Evolutionary conservation across 2,113 vertebrate species (phyloP), one percentile per base, ranked within the genome.

Genomic region (Pangasianodon gigas): DNA sequence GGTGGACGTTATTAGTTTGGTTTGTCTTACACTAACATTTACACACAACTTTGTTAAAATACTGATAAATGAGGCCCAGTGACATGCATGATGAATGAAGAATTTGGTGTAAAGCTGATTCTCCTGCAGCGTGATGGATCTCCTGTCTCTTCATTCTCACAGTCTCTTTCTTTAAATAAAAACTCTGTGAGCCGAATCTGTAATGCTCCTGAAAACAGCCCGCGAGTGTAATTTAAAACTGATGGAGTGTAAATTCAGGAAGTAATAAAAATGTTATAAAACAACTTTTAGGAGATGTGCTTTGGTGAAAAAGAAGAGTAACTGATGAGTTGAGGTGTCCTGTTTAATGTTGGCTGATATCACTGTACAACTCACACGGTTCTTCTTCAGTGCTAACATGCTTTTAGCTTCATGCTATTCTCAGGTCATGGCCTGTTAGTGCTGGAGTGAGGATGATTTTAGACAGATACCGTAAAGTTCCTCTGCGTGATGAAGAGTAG

Each of bases 91-190:
- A 67, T 67, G 60, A 29, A 29, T 8, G 60, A 62, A 26, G 60
- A 62, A 26, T 4, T 19, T 58, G 60, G 60, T 62, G 24, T 26
- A 26, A 62, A 62, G 21, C 1, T 8, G 60, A 9, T n/a, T 14
- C 10, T 69, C 29, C 65, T 69, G 60, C 8, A 65, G 2, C 24
- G 3, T 29, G 65, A 69, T 32, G 29, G 65, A 69, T 32, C 29
- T 69, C 65, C 85, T 44, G 24, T n/a, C 19, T 14, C 32, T 62
- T 37, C n/a, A 24, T 67, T 60, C 60, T 87, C 52, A 54, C 62
- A 77, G 56, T 77, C 75, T 69, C 79, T 80, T n/a, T 85, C n/a
- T 86, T 26, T 26, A 77, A 44, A 44, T 75, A 44, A 44, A 71
- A 74, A 74, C 7, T 24, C 1, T 1, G 24, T 44, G 44, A 77